Evolutionary conservation across 2,113 vertebrate genomes (phyloP).

Genomic region (Odontophorus gujanensis): DNA sequence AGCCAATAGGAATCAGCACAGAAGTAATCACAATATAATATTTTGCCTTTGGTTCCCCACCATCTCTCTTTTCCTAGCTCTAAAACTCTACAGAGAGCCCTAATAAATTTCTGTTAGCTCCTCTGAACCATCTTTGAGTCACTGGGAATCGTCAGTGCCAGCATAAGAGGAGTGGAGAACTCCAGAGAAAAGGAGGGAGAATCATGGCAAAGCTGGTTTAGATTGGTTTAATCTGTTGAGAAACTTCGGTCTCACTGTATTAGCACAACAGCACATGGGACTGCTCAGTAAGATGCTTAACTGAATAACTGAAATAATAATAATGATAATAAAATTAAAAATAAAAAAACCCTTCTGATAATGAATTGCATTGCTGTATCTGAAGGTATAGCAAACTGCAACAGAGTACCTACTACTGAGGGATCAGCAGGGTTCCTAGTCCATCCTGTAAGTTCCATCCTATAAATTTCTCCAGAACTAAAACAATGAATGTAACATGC

Average conservation of each 20-base stretch:
- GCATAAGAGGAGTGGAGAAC: neutral
- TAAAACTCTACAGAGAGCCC: neutral
- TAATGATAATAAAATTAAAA: neutral
- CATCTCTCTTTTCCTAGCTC: neutral
- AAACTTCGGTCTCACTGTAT: conserved; percentile 7
- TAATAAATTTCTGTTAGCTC: neutral
- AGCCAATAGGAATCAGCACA: neutral
- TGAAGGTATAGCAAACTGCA: neutral
- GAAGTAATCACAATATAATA: neutral
- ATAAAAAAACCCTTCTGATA: fast-evolving
- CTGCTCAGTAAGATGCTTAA: neutral
- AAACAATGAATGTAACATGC: neutral
- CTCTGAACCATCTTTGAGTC: neutral
- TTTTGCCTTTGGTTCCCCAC: neutral
- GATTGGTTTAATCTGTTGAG: conserved; percentile 24
- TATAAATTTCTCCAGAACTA: neutral
- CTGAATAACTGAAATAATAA: neutral
- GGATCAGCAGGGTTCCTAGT: neutral
- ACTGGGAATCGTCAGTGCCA: neutral
- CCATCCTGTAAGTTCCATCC: neutral
- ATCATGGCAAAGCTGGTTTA: neutral
- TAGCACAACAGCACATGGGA: neutral
- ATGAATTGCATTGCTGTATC: neutral
- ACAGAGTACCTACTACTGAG: neutral
- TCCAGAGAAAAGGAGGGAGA: neutral